Base-by-base conservation (phyloP, 2,888 invertebrate genomes). In the Megaustenia siamemsis region DNA sequence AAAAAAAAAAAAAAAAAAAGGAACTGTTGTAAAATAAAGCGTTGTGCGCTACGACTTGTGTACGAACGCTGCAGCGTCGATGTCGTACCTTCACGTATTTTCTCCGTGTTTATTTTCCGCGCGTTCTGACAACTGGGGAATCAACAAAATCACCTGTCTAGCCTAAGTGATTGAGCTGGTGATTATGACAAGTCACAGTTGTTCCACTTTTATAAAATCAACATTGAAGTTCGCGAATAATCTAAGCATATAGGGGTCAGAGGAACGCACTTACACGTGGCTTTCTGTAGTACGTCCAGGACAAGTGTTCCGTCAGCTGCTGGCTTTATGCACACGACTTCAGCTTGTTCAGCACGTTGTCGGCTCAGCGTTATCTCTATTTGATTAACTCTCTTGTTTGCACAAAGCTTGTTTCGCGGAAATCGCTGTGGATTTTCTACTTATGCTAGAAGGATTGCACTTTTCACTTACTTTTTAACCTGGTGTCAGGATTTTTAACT, bases 301-400 rank as follows among this genome's bases (percentile, higher is more conserved):
- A 38, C 38, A 15, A 68, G n/a, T 69, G 69, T 49, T 32, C 49
- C 73, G 35, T 73, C 73, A 45, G 73, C 49, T 45, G 73, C 21
- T 49, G 2, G 40, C 18, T 40, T 24, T 38, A 38, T 40, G 3
- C 35, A 15, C 4, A 18, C 73, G 32, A 15, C 24, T 43, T 49
- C 49, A 32, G 73, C 73, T 49, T 49, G 73, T 35, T 28, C 15
- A 73, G 28, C 32, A 32, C 35, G n/a, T 18, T 32, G 43, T 24
- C 15, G 28, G 32, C 32, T 49, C 8, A 18, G 45, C 49, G 28
- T 73, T 45, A 73, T 73, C 32, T 73, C 49, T 28, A 28, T 18
- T 45, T 73, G 73, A 45, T 73, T 49, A 45, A 73, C 73, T 73
- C 49, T 49, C n/a, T 73, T 73, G 49, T 49, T 73, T 73, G 49